phyloP scores from a whole-genome alignment of 2,113 vertebrate species.

The Oenanthe melanoleuca region DNA sequence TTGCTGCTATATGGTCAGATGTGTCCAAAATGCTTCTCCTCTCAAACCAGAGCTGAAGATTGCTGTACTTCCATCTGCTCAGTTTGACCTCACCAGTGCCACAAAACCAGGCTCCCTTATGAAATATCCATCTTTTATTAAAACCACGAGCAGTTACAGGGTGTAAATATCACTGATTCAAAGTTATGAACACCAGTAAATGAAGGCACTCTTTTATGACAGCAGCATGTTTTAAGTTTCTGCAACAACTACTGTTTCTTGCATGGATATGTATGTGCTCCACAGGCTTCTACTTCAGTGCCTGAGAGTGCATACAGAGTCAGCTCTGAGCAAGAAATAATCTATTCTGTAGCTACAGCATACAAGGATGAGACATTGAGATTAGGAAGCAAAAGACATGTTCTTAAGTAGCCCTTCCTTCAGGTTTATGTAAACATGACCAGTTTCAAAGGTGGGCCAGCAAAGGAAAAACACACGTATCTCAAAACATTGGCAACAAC shows the following conservation, averaged over 20 bases:
- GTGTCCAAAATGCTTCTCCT: background rate
- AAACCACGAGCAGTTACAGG: background rate
- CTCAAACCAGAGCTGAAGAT: background rate
- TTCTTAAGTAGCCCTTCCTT: background rate
- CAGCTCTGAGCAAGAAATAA: background rate
- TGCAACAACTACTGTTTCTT: background rate
- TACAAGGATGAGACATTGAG: background rate
- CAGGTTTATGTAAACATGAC: background rate
- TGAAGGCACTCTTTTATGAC: background rate
- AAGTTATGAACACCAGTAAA: background rate
- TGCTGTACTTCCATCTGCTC: background rate
- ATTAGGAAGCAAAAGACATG: background rate
- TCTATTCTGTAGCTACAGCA: background rate
- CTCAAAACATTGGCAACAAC: background rate
- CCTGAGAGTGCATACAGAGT: background rate
- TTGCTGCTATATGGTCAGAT: background rate
- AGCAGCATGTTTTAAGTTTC: background rate
- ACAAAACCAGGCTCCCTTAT: background rate
- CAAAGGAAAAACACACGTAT: background rate
- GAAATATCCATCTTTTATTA: background rate
- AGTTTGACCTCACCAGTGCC: background rate
- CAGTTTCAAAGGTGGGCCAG: background rate
- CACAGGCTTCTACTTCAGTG: background rate
- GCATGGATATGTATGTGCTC: background rate
- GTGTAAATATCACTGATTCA: background rate